phyloP scores from a whole-genome alignment of 2,888 invertebrate genomes.

The Atethmia centrago region DNA sequence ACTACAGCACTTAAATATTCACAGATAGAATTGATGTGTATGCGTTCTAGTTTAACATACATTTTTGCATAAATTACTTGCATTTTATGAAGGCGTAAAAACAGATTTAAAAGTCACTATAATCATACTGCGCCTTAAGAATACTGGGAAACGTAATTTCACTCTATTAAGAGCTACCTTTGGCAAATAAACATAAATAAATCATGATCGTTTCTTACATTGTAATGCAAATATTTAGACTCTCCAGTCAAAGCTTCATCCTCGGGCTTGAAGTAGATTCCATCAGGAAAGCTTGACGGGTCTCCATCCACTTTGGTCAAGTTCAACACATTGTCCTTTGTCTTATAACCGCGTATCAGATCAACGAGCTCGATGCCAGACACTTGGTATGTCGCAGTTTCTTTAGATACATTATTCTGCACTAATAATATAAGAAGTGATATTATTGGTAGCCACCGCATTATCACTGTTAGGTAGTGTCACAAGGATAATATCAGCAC shows the following conservation, averaged over 20 bases:
- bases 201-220: constrained; percentile 61
- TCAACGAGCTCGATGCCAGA: constrained; percentile 70
- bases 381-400: constrained; percentile 66
- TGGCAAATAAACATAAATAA: not conserved
- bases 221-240: constrained; percentile 54
- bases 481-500: constrained; percentile 60
- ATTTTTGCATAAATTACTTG: too few species aligned
- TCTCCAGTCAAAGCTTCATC: constrained; percentile 67
- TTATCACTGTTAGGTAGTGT: constrained; percentile 54
- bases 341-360: constrained; percentile 68
- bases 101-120: too few species aligned
- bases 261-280: constrained; percentile 75
- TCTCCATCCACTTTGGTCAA: constrained; percentile 69
- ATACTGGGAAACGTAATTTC: not conserved
- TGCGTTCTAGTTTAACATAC: too few species aligned
- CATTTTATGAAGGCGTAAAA: too few species aligned
- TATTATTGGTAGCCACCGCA: constrained; percentile 58
- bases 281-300: constrained; percentile 68
- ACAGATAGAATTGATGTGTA: too few species aligned
- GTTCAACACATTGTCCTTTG: constrained; percentile 60
- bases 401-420: constrained; percentile 60
- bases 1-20: too few species aligned
- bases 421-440: constrained; percentile 62
- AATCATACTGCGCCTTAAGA: not conserved
- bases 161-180: not conserved